Evolutionary conservation across 1,140 invertebrate species (phyloP), one percentile per base, ranked within the genome.

Genomic region (Diplogasteroides magnus): DNA sequence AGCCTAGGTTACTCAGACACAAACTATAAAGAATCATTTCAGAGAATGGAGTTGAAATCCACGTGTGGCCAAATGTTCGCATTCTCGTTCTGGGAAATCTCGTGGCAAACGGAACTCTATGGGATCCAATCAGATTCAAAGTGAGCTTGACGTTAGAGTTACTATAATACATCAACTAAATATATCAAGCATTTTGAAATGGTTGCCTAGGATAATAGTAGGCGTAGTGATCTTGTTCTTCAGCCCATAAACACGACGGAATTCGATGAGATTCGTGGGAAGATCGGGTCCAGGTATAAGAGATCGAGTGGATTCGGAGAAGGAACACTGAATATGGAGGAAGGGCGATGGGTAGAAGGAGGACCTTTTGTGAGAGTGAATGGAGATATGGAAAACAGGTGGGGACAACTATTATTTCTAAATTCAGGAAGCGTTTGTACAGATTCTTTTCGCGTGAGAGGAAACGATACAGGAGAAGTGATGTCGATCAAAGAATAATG

Each of bases 41-140:
- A 48, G 88, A 89, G 68, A 90, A 93, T 2, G 94, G 94, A 3
- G 94, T 96, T 1, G 87, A 90, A 1, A 86, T 99, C 80, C 92
- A 97, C 85, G 97, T 99, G 84, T 90, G 90, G 61, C 93, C 95
- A 1, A 96, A 94, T 85, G 92, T 99, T 74, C 94, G 96, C 0
- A 94, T 99, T 72, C 85, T 99, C 13, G 94, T 97, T 2, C 85
- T 98, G 64, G 97, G 97, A 0, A 90, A 90, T 1, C 84, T 99
- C n/a, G 87, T 89, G 70, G 94, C 93, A 1, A 84, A 89, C 67
- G 97, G 96, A 0, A 87, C 88, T 32, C 86, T 87, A 65, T 89
- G 89, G 48, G 86, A 89, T 28, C 90, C 91, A 65, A 95, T 97
- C 71, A 82, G 89, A 23, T 93, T 96, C 90, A 87, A 88, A 78